A percentile compares a stretch with the other conserved stretches of the same genome.
These are phyloP conservation scores for Omphaloscelis lunosa DNA, from an alignment of 2,888 invertebrate genomes.

Conservation along the genomic window DNA sequence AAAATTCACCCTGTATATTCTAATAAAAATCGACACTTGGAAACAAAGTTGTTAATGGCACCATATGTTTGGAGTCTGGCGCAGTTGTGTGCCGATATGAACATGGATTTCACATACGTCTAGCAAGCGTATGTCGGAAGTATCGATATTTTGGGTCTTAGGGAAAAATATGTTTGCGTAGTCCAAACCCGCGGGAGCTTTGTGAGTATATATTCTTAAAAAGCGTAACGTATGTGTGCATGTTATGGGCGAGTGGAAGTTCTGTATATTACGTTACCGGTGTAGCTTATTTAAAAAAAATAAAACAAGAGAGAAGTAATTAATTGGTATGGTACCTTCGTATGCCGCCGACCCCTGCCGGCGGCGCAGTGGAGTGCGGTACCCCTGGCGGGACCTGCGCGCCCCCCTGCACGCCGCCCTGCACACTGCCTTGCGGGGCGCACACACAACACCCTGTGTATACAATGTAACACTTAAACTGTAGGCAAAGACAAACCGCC, in stretches of 20 bases:
- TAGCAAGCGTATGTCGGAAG: not conserved
- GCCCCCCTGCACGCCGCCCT: slow-evolving; percentile 88
- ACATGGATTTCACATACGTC: not conserved
- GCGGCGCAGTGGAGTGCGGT: slow-evolving; percentile 88
- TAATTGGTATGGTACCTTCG: slow-evolving; percentile 83
- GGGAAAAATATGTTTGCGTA: slow-evolving; percentile 5
- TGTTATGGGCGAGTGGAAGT: slow-evolving; percentile 17
- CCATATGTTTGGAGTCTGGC: not conserved
- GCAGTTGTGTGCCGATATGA: not conserved
- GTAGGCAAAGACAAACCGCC: slow-evolving; percentile 39
- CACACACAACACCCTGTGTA: slow-evolving; percentile 89
- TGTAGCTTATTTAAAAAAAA: slow-evolving; percentile 30
- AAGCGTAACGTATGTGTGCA: slow-evolving; percentile 26
- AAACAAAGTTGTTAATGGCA: not conserved
- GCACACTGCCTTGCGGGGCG: slow-evolving; percentile 91
- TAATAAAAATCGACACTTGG: not conserved
- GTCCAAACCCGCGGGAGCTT: not conserved
- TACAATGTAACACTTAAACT: slow-evolving; percentile 64
- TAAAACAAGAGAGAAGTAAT: slow-evolving; percentile 31
- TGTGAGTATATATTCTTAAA: not conserved
- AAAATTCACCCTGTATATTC: not conserved
- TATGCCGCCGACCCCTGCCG: slow-evolving; percentile 91
- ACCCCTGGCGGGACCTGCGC: slow-evolving; percentile 89
- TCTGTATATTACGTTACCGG: slow-evolving; percentile 47
- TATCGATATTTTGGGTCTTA: not conserved